Evolutionary conservation across 2,888 invertebrate genomes (phyloP).

Genomic region (Odiellus spinosus): DNA sequence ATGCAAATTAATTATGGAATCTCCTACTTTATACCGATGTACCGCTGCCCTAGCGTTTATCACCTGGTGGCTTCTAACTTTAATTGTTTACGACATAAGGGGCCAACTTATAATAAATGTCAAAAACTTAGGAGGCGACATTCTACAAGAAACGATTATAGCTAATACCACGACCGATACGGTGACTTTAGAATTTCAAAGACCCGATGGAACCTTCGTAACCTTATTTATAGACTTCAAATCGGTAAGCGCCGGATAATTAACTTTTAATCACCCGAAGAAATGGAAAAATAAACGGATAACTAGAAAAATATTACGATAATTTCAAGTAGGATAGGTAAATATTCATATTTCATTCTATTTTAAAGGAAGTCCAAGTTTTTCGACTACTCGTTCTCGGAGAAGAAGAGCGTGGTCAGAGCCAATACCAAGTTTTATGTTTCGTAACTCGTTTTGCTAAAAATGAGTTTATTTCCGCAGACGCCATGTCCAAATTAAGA

Average conservation of each 20-base stretch:
- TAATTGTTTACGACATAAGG: neutral
- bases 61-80: too few relatives aligned
- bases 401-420: constrained; percentile 81
- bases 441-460: constrained; percentile 77
- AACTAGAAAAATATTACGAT: neutral
- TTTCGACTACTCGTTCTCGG: constrained; percentile 73
- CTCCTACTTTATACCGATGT: too few relatives aligned
- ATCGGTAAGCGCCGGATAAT: constrained; percentile 47
- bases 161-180: constrained; percentile 82
- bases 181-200: constrained; percentile 70
- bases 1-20: too few relatives aligned
- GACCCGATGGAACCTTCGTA: constrained; percentile 76
- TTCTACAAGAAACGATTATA: constrained; percentile 76
- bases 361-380: constrained; percentile 62
- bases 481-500: constrained; percentile 87
- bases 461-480: constrained; percentile 76
- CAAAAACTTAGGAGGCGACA: constrained; percentile 66
- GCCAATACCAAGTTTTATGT: constrained; percentile 74
- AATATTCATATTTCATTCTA: neutral
- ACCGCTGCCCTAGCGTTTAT: too few relatives aligned
- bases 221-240: constrained; percentile 87
- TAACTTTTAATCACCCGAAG: neutral
- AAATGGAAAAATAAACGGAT: neutral
- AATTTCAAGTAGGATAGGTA: neutral
- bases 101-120: constrained; percentile 29